phyloP scores from a whole-genome alignment of 2,888 invertebrate genomes.

The Nomada goodeniana region DNA sequence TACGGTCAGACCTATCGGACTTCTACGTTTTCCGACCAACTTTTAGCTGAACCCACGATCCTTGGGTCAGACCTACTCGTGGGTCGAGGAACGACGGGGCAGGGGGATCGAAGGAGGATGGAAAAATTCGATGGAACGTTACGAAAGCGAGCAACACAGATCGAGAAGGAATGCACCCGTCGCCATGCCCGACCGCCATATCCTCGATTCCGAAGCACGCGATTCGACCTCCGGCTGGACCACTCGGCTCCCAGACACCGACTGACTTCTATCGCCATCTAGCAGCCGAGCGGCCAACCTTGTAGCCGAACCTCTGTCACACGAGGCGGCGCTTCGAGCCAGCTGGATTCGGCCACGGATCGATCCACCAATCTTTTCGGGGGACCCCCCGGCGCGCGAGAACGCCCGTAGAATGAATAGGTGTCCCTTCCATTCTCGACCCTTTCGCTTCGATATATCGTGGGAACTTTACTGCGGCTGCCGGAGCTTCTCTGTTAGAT shows the following conservation, averaged over 20 bases:
- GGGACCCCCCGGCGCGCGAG: background rate
- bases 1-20: too few species aligned
- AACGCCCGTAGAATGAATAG: conserved; percentile 5
- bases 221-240: conserved; percentile 76
- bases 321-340: conserved; percentile 67
- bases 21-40: too few species aligned
- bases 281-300: conserved; percentile 71
- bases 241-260: conserved; percentile 69
- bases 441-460: conserved; percentile 34
- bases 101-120: background rate
- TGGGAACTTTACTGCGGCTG: background rate
- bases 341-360: conserved; percentile 27
- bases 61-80: too few species aligned
- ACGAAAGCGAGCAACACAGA: conserved; percentile 30
- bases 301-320: conserved; percentile 75
- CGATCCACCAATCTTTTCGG: conserved; percentile 41
- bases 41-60: too few species aligned
- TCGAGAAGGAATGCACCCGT: conserved; percentile 10
- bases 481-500: background rate
- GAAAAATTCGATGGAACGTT: conserved; percentile 40
- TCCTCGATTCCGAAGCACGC: conserved; percentile 67
- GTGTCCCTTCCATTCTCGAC: conserved; percentile 28
- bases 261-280: conserved; percentile 82
- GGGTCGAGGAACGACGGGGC: too few species aligned
- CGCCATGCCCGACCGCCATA: conserved; percentile 72